Evolutionary conservation across 2,888 invertebrate species (phyloP).

Genomic region (Thysanoteuthis rhombus): DNA sequence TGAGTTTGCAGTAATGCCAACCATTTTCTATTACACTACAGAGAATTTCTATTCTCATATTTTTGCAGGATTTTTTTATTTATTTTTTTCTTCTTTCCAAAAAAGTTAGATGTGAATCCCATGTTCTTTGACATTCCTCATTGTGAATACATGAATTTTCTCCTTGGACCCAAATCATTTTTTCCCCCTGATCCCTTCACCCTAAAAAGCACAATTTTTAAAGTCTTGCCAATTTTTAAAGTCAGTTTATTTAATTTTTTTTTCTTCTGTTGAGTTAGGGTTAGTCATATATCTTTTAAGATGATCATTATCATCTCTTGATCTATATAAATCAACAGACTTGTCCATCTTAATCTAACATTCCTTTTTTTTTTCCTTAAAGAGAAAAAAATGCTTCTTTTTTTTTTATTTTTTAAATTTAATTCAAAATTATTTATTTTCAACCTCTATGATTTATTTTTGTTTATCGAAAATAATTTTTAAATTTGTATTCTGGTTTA

Average conservation of each 20-base stretch:
- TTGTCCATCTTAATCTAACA: background rate
- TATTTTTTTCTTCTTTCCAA: too few species aligned
- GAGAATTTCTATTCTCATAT: slow-evolving; percentile 12
- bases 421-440: background rate
- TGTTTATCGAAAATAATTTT: background rate
- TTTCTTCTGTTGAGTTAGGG: background rate
- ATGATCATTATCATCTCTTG: background rate
- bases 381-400: too few species aligned
- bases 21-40: background rate
- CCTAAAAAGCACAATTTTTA: background rate
- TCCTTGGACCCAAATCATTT: background rate
- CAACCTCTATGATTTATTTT: background rate
- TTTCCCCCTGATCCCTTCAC: background rate
- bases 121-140: background rate
- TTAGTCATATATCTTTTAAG: background rate
- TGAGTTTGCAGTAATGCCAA: background rate
- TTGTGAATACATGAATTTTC: background rate
- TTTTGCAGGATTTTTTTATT: background rate
- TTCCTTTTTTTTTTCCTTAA: background rate
- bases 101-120: background rate
- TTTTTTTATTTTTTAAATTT: background rate
- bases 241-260: background rate
- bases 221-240: background rate
- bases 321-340: background rate
- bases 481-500: background rate